A percentile compares a stretch with the other conserved stretches of the same genome.
phyloP scores from a whole-genome alignment of 1,140 invertebrate species.

The Hylyphantes graminicola region DNA sequence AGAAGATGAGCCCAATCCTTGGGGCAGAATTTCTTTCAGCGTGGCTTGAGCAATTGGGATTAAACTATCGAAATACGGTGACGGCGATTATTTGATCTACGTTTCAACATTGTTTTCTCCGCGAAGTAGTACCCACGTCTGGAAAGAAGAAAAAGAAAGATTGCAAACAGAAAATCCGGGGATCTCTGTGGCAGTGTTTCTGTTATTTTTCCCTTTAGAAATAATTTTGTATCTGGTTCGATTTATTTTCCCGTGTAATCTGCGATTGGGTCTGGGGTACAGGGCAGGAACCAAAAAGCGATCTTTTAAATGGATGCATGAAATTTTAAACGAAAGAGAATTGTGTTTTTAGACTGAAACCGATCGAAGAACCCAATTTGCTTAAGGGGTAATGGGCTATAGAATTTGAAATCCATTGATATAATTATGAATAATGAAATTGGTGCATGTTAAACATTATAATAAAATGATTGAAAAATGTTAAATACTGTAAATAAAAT shows the following conservation, averaged over 20 bases:
- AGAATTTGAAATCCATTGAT: too few species aligned
- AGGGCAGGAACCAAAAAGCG: not conserved
- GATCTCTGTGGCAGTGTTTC: conserved; percentile 15
- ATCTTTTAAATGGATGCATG: conserved; percentile 21
- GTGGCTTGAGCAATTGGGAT: conserved; percentile 12
- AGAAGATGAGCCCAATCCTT: not conserved
- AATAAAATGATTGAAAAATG: too few species aligned
- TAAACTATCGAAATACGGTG: conserved; percentile 37
- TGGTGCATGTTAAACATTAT: too few species aligned
- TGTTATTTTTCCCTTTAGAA: conserved; percentile 24
- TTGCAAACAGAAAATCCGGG: conserved; percentile 31
- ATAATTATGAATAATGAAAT: too few species aligned
- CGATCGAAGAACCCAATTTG: conserved; percentile 4
- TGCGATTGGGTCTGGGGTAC: not conserved
- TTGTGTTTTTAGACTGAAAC: not conserved
- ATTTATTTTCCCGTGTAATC: not conserved
- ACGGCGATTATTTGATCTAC: conserved; percentile 42
- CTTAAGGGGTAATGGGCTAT: not conserved
- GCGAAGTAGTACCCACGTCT: not conserved
- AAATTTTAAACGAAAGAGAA: conserved; percentile 24
- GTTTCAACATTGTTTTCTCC: conserved; percentile 30
- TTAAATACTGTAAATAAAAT: too few species aligned
- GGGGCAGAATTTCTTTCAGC: not conserved
- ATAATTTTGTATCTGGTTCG: conserved; percentile 7
- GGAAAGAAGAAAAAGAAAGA: not conserved